A percentile compares a stretch with the other conserved stretches of the same genome.
Conservation (phyloP, 2,113 vertebrate genomes). For the Cebus imitator region DNA sequence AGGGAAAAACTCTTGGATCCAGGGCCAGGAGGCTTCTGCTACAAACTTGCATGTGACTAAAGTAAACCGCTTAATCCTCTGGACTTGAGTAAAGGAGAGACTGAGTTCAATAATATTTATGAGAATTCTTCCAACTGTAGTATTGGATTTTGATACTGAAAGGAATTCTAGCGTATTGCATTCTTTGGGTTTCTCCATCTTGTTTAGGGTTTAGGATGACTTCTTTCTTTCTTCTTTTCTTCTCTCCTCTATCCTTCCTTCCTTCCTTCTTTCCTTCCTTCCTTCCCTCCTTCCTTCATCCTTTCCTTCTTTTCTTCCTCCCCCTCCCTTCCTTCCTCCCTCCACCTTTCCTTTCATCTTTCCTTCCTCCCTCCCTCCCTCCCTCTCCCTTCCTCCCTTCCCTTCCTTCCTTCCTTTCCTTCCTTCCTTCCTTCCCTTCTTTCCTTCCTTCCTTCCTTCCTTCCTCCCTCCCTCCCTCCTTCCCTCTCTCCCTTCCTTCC, state of each 20-base stretch:
- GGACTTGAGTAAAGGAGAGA: neutral
- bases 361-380: accelerated
- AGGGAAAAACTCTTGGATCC: neutral
- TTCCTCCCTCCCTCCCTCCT: neutral
- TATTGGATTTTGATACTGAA: neutral
- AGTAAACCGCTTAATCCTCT: neutral
- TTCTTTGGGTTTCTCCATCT: neutral
- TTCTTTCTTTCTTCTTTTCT: neutral
- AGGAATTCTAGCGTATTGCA: neutral
- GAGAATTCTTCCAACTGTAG: neutral
- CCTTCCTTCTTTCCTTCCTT: neutral
- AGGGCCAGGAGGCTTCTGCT: neutral
- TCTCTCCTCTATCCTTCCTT: neutral
- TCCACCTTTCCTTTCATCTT: too few relatives aligned
- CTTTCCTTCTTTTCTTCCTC: neutral
- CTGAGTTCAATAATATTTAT: neutral
- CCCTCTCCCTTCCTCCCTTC: neutral
- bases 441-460: too few relatives aligned
- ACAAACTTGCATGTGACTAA: neutral
- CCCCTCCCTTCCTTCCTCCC: too few relatives aligned
- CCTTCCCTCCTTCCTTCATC: too few relatives aligned
- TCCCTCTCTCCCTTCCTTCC: neutral
- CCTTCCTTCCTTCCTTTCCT: too few relatives aligned
- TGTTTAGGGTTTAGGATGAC: neutral
- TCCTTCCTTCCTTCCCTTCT: neutral